These are phyloP conservation scores for Sebastiscus albofasciatus DNA, from an alignment of 2,797 vertebrate genomes.

Conservation along the genomic window DNA sequence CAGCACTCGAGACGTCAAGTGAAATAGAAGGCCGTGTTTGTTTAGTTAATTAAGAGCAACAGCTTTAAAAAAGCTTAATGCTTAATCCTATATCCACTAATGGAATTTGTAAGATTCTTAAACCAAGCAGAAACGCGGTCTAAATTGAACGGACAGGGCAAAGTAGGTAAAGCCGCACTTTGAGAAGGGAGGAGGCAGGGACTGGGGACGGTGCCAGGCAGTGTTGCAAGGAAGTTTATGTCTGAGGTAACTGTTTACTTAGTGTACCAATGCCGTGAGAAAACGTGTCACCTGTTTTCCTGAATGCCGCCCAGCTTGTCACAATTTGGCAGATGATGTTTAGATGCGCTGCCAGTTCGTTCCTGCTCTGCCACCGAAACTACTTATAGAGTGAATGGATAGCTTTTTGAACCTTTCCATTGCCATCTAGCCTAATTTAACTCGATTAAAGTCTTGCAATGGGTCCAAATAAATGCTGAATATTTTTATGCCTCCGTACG, in stretches of 20 bases:
- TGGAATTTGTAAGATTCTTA: slow-evolving; percentile 76
- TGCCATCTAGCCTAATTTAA: not conserved
- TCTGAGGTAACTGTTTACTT: slow-evolving; percentile 77
- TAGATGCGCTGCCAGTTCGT: slow-evolving; percentile 16
- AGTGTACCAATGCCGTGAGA: slow-evolving; percentile 66
- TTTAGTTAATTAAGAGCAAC: slow-evolving; percentile 77
- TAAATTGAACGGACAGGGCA: slow-evolving; percentile 55
- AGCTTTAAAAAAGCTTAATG: slow-evolving; percentile 68
- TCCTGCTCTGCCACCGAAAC: slow-evolving; percentile 53
- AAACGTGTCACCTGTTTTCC: slow-evolving; percentile 68
- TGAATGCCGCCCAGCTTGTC: slow-evolving; percentile 48
- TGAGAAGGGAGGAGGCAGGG: slow-evolving; percentile 37
- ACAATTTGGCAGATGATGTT: slow-evolving; percentile 58
- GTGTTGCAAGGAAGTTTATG: slow-evolving; percentile 73
- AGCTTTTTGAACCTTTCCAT: slow-evolving; percentile 6
- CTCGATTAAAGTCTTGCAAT: not conserved
- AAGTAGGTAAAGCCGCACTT: slow-evolving; percentile 60
- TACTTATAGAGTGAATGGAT: not conserved
- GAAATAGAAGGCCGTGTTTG: slow-evolving; percentile 71
- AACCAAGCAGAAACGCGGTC: slow-evolving; percentile 46
- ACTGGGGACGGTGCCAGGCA: slow-evolving; percentile 61
- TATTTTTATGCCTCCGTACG: not conserved
- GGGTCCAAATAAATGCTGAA: not conserved
- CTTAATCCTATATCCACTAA: slow-evolving; percentile 72
- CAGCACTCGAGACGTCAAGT: slow-evolving; percentile 49